Evolutionary conservation across 2,888 invertebrate species (phyloP).

Genomic region (Empis stercorea): DNA sequence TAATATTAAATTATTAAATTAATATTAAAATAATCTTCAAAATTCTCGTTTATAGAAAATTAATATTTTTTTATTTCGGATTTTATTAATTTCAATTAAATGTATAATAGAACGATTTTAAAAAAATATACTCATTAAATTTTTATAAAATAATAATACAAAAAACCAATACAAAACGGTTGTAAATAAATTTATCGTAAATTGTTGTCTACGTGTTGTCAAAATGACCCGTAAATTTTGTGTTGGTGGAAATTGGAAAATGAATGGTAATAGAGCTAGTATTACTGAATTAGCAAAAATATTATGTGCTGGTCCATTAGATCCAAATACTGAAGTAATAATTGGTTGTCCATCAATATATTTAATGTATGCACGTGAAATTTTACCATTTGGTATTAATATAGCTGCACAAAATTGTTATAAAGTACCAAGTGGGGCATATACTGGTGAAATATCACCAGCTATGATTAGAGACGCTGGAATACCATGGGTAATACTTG

Average conservation of each 20-base stretch:
- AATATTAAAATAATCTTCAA: no score
- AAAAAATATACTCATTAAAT: no score
- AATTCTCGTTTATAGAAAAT: no score
- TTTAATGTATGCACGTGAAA: constrained; percentile 55
- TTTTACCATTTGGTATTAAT: constrained; percentile 55
- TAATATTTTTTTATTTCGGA: no score
- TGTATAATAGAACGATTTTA: no score
- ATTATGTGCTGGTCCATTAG: constrained; percentile 61
- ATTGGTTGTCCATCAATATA: constrained; percentile 86
- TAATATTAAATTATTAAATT: no score
- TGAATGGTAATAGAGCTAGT: constrained; percentile 85
- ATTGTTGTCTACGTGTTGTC: no score
- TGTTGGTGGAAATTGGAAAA: constrained; percentile 99
- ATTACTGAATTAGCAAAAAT: constrained; percentile 59
- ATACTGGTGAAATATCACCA: constrained; percentile 93
- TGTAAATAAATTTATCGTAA: no score
- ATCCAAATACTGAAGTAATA: constrained; percentile 78
- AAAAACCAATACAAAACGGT: no score
- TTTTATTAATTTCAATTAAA: no score
- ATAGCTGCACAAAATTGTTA: constrained; percentile 79
- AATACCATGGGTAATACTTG: constrained; percentile 88
- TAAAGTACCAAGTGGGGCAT: constrained; percentile 84
- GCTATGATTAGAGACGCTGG: constrained; percentile 91
- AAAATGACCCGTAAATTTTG: constrained; percentile 82
- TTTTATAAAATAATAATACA: no score